Base-by-base conservation (phyloP, 1,140 invertebrate species). In the Gerris buenoi region DNA sequence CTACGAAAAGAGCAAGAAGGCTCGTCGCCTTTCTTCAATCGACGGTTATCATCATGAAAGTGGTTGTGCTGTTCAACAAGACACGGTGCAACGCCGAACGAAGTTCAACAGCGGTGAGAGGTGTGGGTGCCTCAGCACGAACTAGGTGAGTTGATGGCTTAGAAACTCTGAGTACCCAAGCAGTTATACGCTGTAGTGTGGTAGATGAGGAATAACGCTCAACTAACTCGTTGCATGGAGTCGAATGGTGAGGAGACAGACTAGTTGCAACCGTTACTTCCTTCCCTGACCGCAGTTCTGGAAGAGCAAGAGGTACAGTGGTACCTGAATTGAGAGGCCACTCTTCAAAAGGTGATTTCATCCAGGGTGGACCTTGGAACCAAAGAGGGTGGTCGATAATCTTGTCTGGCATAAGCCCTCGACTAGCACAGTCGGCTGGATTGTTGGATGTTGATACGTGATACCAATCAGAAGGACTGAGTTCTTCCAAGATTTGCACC, bases 341-440 rank as follows among this genome's bases (percentile, higher is more conserved):
- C 2, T 65, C 27, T 2, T n/a, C 27, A 14, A 22, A n/a, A 22
- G 64, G 28, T 3, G 13, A 14, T 14, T 15, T 10, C 56, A 65
- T 33, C 64, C 64, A 65, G 25, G 14, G n/a, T 10, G 77, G 77
- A 1, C 77, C 76, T 10, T 67, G 22, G 74, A 72, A 78, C 78
- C 78, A 80, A 25, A 79, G 67, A n/a, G 65, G 15, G 60, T 68
- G 72, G 15, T 69, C 56, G 3, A 66, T 29, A n/a, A 79, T 68
- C 14, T 69, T 56, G n/a, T 64, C 66, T 60, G 74, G 68, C 1
- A 27, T 63, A 23, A 72, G 28, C 13, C 79, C 78, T 25, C 79
- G 65, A 1, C 78, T 79, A 63, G 77, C 66, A 23, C 77, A 68
- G 71, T 81, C 79, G 0, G 77, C 77, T 0, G 78, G 77, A 67